phyloP scores from a whole-genome alignment of 2,113 vertebrate species.

The Mixornis gularis region DNA sequence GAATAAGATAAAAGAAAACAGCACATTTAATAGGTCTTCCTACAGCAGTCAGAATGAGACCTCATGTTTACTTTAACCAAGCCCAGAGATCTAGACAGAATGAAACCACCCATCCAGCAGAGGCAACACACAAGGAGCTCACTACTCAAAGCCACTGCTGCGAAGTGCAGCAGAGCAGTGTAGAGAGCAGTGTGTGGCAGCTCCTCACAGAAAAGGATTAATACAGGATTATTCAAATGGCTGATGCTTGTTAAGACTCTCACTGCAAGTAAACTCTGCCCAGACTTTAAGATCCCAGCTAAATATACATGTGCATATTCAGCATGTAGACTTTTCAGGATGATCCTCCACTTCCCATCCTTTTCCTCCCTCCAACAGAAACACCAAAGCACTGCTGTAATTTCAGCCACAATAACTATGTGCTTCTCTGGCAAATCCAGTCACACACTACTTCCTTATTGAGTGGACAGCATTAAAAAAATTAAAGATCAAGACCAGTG shows the following conservation, averaged over 20 bases:
- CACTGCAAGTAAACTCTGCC: not conserved
- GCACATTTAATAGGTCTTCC: not conserved
- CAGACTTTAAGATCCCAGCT: not conserved
- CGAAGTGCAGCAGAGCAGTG: not conserved
- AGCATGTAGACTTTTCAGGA: not conserved
- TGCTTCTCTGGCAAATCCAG: not conserved
- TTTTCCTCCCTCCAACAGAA: not conserved
- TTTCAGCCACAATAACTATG: not conserved
- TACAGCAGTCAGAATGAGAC: not conserved
- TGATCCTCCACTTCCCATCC: not conserved
- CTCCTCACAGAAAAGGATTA: not conserved
- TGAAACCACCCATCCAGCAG: not conserved
- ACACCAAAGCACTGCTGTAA: not conserved
- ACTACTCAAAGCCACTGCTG: not conserved
- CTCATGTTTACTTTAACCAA: not conserved
- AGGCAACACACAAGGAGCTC: not conserved
- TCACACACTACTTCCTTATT: not conserved
- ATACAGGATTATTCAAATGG: not conserved
- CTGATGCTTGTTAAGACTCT: not conserved
- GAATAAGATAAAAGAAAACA: not conserved
- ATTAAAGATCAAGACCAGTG: not conserved
- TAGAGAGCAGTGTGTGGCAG: not conserved
- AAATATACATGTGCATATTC: accelerated
- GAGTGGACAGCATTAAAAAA: not conserved
- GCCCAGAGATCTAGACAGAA: not conserved